phyloP scores from a whole-genome alignment of 2,797 vertebrate genomes.

The Lacerta viridis region DNA sequence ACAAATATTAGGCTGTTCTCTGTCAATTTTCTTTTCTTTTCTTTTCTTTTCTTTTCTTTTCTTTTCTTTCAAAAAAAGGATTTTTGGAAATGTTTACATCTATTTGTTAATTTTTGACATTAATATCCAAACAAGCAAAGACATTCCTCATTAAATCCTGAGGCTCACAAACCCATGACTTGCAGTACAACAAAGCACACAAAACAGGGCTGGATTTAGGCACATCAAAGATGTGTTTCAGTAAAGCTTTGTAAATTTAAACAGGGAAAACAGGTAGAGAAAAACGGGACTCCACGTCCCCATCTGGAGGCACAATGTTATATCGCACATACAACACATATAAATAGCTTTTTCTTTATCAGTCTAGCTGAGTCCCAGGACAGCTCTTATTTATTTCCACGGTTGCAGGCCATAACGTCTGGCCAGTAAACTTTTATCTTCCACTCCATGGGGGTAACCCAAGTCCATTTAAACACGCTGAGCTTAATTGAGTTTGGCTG shows the following conservation, averaged over 20 bases:
- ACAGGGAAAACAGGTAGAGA: too few species aligned
- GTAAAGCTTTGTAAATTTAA: too few species aligned
- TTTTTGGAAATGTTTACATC: background rate
- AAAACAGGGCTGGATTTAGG: background rate
- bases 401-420: slow-evolving; percentile 15
- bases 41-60: background rate
- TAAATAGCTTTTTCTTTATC: too few species aligned
- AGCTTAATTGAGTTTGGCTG: slow-evolving; percentile 43
- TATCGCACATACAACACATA: too few species aligned
- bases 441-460: slow-evolving; percentile 18
- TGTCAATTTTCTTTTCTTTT: background rate
- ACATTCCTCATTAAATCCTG: background rate
- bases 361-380: too few species aligned
- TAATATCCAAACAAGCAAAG: background rate
- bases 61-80: background rate
- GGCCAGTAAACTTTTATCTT: slow-evolving; percentile 32
- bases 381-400: slow-evolving; percentile 16
- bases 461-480: slow-evolving; percentile 35
- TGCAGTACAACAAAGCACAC: background rate
- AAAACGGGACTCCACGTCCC: too few species aligned
- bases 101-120: background rate
- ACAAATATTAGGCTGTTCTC: background rate
- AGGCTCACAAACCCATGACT: background rate
- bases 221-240: too few species aligned
- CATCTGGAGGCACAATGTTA: too few species aligned